Conservation (phyloP, 2,797 vertebrate genomes). For the Lagocephalus sceleratus region DNA sequence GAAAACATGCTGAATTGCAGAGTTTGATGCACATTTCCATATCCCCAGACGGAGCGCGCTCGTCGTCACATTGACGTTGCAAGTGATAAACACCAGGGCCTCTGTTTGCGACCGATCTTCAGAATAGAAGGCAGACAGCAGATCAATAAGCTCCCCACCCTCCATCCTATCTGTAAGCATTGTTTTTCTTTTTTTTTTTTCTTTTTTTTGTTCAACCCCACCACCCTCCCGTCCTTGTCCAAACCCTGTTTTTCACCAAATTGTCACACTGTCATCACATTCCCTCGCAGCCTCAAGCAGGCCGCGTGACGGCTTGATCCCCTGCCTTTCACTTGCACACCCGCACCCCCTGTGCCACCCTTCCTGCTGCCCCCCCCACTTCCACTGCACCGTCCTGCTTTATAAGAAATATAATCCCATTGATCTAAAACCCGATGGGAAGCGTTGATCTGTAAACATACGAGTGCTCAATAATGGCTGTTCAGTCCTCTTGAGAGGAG, state of each 20-base stretch:
- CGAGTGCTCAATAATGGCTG: constrained; percentile 68
- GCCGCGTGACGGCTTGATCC: constrained; percentile 24
- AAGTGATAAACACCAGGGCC: constrained; percentile 59
- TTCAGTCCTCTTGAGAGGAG: constrained; percentile 48
- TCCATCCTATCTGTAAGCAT: constrained; percentile 53
- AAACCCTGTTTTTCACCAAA: constrained; percentile 33
- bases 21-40: constrained; percentile 54
- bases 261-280: constrained; percentile 39
- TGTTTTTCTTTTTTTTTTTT: constrained; percentile 52
- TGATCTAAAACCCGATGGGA: constrained; percentile 74
- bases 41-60: constrained; percentile 48
- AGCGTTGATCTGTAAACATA: constrained; percentile 73
- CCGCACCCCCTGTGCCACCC: constrained; percentile 28
- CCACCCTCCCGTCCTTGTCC: constrained; percentile 6
- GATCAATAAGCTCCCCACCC: constrained; percentile 62
- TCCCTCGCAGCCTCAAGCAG: constrained; percentile 22
- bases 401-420: constrained; percentile 76
- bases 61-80: constrained; percentile 51
- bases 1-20: constrained; percentile 32
- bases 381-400: constrained; percentile 46
- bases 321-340: constrained; percentile 29
- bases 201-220: constrained; percentile 37
- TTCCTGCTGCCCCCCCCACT: constrained; percentile 17
- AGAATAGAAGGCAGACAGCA: constrained; percentile 59
- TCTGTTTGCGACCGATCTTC: constrained; percentile 64